phyloP scores from a whole-genome alignment of 2,113 vertebrate species.

The Lycocorax pyrrhopterus region DNA sequence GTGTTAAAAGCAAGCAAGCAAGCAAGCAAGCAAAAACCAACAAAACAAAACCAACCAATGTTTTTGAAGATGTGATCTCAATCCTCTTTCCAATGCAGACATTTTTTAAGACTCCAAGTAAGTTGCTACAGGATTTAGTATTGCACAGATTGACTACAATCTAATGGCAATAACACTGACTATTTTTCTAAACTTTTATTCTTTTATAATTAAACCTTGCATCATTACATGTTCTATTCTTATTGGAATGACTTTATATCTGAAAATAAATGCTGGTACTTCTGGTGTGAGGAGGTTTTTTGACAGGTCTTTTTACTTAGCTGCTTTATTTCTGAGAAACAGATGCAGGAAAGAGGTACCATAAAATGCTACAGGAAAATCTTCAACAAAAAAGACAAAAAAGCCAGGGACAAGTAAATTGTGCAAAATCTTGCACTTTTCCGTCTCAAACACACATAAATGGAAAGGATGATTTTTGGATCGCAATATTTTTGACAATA shows the following conservation, averaged over 20 bases:
- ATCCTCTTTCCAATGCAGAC: background rate
- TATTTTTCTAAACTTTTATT: background rate
- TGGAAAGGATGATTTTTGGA: background rate
- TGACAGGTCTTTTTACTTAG: background rate
- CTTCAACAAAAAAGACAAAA: background rate
- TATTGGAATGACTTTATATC: background rate
- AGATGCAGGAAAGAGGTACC: background rate
- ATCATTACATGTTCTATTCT: background rate
- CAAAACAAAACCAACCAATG: accelerated
- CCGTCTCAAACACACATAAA: background rate
- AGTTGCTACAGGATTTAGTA: background rate
- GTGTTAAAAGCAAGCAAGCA: background rate
- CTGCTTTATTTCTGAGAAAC: background rate
- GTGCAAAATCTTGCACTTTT: background rate
- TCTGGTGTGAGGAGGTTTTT: background rate
- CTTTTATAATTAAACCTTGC: background rate
- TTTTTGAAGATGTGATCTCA: background rate
- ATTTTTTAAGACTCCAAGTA: background rate
- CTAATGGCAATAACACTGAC: background rate
- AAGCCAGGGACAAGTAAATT: background rate
- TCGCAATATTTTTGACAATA: background rate
- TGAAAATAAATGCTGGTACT: background rate
- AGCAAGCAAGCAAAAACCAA: accelerated
- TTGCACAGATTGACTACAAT: background rate
- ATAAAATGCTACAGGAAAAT: background rate